A percentile compares a stretch with the other conserved stretches of the same genome.
These are phyloP conservation scores for Cheilosia pagana DNA, from an alignment of 2,888 invertebrate genomes.

Conservation along the genomic window DNA sequence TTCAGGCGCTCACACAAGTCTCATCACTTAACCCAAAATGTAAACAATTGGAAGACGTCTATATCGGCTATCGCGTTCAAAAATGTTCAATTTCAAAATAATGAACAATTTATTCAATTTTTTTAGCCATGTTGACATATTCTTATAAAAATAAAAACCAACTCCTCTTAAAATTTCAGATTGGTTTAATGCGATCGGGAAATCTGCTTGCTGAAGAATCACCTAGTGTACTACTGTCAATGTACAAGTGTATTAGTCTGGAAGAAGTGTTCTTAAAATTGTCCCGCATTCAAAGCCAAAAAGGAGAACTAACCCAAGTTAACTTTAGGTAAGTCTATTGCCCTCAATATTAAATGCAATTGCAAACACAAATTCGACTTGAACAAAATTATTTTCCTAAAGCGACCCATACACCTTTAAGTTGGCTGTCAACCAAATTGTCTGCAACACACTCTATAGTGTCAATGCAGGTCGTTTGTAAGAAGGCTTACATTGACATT, in stretches of 20 bases:
- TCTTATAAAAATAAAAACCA: neutral
- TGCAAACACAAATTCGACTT: neutral
- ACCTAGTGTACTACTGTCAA: constrained; percentile 91
- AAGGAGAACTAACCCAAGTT: constrained; percentile 83
- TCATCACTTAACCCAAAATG: no score
- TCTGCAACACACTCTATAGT: no score
- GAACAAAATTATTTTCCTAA: neutral
- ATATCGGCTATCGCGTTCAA: no score
- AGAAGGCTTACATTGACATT: no score
- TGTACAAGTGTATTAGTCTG: constrained; percentile 92
- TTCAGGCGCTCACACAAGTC: no score
- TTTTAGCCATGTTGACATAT: no score
- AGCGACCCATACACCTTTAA: neutral
- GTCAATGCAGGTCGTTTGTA: no score
- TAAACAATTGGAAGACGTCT: no score
- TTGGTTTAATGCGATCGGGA: constrained; percentile 97
- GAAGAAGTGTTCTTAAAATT: constrained; percentile 97
- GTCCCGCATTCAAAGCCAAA: constrained; percentile 90
- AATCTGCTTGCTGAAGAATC: constrained; percentile 95
- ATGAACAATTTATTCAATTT: no score
- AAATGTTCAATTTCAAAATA: no score
- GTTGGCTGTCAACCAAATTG: no score
- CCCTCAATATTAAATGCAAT: neutral
- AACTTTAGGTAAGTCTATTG: constrained; percentile 82
- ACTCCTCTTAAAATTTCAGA: constrained; percentile 84